phyloP scores from a whole-genome alignment of 2,797 vertebrate species.

The Geotria australis region DNA sequence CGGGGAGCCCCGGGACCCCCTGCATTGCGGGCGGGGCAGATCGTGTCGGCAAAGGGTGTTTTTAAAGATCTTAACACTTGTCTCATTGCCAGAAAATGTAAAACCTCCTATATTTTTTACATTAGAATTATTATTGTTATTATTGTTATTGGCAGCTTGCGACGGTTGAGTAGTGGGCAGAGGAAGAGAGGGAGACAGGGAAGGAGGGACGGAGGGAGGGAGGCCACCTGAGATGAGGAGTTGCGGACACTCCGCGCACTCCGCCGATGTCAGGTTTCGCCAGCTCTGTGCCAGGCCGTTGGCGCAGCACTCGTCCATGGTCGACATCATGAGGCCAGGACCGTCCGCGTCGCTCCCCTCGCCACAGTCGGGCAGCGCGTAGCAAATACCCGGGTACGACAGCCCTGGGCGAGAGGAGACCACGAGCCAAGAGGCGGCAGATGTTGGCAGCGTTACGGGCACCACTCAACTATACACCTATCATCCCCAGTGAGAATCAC shows the following conservation, averaged over 20 bases:
- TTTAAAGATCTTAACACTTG: too few species aligned
- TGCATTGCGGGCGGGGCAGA: too few species aligned
- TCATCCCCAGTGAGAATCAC: too few species aligned
- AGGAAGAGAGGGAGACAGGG: too few species aligned
- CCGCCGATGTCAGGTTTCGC: conserved; percentile 18
- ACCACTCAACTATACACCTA: neutral
- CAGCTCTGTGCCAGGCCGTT: conserved; percentile 40
- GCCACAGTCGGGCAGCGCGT: conserved; percentile 25
- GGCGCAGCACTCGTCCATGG: conserved; percentile 35
- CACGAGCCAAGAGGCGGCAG: neutral
- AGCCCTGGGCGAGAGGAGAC: neutral
- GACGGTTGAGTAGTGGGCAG: too few species aligned
- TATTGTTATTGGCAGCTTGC: too few species aligned
- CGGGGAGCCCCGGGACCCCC: too few species aligned
- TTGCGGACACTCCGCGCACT: conserved; percentile 31
- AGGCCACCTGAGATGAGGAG: conserved; percentile 19
- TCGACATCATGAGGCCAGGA: conserved; percentile 14
- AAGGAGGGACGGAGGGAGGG: too few species aligned
- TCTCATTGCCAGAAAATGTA: too few species aligned
- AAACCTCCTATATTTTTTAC: too few species aligned
- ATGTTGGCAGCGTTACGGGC: neutral
- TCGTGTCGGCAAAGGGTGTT: too few species aligned
- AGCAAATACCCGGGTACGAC: conserved; percentile 7
- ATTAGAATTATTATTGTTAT: too few species aligned
- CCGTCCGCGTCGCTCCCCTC: conserved; percentile 27